These are phyloP conservation scores for Fratercula arctica DNA, from an alignment of 2,797 vertebrate species.

Conservation along the genomic window DNA sequence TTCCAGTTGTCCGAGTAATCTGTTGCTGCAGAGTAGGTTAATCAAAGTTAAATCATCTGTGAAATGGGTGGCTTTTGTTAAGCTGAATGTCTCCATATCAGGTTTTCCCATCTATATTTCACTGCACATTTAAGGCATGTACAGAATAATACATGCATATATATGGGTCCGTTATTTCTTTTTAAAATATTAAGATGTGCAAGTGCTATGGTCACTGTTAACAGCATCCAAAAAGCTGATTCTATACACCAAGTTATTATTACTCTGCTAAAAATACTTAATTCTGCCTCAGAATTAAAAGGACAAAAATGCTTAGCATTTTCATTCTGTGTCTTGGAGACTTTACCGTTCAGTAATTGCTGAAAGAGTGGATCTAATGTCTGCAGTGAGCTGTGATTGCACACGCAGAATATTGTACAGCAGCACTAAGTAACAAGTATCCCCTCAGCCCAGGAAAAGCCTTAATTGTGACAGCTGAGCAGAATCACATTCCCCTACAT, in stretches of 20 bases:
- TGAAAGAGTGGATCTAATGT: background rate
- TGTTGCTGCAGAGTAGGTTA: conserved; percentile 78
- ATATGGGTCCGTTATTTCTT: background rate
- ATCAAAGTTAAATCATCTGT: conserved; percentile 84
- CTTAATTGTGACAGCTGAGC: background rate
- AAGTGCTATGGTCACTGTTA: background rate
- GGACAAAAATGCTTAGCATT: background rate
- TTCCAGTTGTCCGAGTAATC: conserved; percentile 77
- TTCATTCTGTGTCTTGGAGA: background rate
- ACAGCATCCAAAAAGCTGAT: background rate
- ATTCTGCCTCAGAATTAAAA: background rate
- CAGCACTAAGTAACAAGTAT: background rate
- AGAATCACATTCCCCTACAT: background rate
- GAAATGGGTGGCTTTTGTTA: conserved; percentile 83
- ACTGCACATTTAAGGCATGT: conserved; percentile 53
- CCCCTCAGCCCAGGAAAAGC: background rate
- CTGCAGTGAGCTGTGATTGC: background rate
- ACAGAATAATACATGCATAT: background rate
- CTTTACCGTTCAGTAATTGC: background rate
- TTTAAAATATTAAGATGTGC: background rate
- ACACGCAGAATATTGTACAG: background rate
- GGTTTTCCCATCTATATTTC: conserved; percentile 64
- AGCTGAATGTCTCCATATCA: conserved; percentile 71
- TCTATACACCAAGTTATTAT: background rate
- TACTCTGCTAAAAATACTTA: background rate